Conservation (phyloP, 2,797 vertebrate genomes). For the Chrosomus eos region DNA sequence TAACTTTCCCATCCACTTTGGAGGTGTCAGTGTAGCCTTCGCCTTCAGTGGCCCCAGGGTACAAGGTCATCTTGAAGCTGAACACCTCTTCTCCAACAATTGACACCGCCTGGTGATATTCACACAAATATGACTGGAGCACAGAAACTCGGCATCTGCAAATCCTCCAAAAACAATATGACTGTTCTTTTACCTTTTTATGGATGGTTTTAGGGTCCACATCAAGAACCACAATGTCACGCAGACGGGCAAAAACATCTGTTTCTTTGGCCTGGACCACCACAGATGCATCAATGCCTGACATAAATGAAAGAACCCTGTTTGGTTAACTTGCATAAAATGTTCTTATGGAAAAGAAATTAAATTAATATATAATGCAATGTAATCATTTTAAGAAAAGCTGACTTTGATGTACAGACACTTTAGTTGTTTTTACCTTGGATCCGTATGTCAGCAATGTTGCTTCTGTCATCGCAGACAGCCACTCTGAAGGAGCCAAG, state of each 20-base stretch:
- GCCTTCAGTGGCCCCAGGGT: conserved; percentile 85
- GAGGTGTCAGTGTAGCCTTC: conserved; percentile 86
- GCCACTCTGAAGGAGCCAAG: conserved; percentile 88
- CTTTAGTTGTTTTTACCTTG: conserved; percentile 78
- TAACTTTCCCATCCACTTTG: conserved; percentile 88
- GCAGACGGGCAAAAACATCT: conserved; percentile 85
- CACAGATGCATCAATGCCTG: conserved; percentile 90
- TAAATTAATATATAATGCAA: background rate
- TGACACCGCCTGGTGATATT: conserved; percentile 84
- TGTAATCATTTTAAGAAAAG: background rate
- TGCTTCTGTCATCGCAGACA: conserved; percentile 84
- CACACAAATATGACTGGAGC: conserved; percentile 5
- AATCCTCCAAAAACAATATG: background rate
- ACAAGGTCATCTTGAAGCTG: conserved; percentile 87
- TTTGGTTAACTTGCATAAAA: background rate
- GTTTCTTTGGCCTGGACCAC: conserved; percentile 83
- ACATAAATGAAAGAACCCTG: conserved; percentile 28
- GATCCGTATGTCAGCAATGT: conserved; percentile 93
- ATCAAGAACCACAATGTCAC: conserved; percentile 90
- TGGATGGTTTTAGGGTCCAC: conserved; percentile 87
- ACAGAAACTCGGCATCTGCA: background rate
- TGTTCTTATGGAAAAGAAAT: background rate
- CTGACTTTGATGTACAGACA: background rate
- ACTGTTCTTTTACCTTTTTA: conserved; percentile 81
- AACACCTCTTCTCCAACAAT: conserved; percentile 96